Evolutionary conservation across 2,797 vertebrate species (phyloP).

Genomic region (Acipenser oxyrinchus): DNA sequence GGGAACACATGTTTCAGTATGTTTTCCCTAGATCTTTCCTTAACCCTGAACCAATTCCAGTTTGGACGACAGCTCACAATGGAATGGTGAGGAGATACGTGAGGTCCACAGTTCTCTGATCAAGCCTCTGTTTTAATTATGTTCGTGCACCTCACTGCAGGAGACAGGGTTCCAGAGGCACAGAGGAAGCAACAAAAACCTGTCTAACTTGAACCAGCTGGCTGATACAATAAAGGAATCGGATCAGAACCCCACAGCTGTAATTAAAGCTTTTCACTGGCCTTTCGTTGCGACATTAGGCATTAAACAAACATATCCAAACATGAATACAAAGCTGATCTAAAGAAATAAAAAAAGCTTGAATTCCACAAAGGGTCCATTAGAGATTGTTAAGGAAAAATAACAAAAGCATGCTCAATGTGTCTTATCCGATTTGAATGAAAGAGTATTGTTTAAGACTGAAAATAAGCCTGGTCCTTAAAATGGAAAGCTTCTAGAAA

Average conservation of each 20-base stretch:
- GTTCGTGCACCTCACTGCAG: background rate
- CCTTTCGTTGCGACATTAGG: background rate
- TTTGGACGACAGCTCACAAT: no score
- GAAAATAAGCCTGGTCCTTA: no score
- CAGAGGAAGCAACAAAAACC: constrained; percentile 27
- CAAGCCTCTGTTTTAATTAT: background rate
- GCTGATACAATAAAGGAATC: background rate
- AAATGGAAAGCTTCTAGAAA: no score
- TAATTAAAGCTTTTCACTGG: background rate
- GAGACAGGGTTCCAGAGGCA: constrained; percentile 3
- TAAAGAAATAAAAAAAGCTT: background rate
- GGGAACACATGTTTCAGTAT: no score
- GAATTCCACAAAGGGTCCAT: background rate
- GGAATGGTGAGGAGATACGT: no score
- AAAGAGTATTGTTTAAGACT: no score
- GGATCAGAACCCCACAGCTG: background rate
- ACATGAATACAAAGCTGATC: background rate
- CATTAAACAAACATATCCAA: background rate
- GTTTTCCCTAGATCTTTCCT: no score
- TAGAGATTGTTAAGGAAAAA: background rate
- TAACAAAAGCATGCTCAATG: no score
- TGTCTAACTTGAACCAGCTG: background rate
- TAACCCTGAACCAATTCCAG: no score
- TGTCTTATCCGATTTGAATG: no score
- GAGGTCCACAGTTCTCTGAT: no score